These are phyloP conservation scores for Nudaria mundana DNA, from an alignment of 2,888 invertebrate genomes.

Conservation along the genomic window DNA sequence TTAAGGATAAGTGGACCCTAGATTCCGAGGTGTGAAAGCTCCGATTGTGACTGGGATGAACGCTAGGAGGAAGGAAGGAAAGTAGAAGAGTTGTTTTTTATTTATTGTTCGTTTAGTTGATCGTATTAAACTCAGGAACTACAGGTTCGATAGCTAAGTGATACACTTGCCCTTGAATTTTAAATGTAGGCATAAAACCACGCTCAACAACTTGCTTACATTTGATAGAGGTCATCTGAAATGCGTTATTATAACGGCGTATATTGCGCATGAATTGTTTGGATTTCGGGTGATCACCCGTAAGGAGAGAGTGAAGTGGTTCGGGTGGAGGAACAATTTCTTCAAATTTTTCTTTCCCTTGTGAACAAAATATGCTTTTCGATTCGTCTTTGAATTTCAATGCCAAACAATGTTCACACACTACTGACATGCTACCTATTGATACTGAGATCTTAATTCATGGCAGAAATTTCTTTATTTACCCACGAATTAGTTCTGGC, in stretches of 20 bases:
- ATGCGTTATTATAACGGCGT: constrained; percentile 26
- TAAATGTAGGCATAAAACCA: constrained; percentile 7
- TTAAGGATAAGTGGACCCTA: no score
- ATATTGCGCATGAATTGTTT: constrained; percentile 14
- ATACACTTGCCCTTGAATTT: neutral
- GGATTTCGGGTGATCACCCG: neutral
- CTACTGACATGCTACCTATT: constrained; percentile 28
- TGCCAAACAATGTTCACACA: constrained; percentile 21
- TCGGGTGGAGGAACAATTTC: constrained; percentile 20
- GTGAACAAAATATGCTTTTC: constrained; percentile 21
- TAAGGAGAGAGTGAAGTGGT: constrained; percentile 16
- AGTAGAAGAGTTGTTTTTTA: no score
- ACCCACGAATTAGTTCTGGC: neutral
- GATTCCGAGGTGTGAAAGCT: no score
- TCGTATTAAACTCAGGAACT: no score
- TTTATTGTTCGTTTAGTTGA: no score
- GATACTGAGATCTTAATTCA: constrained; percentile 27
- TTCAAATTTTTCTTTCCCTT: constrained; percentile 25
- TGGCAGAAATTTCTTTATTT: constrained; percentile 21
- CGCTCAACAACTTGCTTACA: constrained; percentile 10
- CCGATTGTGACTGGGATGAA: no score
- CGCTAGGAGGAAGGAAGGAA: no score
- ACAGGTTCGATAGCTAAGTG: no score
- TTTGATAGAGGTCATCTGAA: constrained; percentile 31
- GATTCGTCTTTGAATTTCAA: constrained; percentile 16